Evolutionary conservation across 2,113 vertebrate genomes (phyloP).

Genomic region (Sterrhoptilus dennistouni): DNA sequence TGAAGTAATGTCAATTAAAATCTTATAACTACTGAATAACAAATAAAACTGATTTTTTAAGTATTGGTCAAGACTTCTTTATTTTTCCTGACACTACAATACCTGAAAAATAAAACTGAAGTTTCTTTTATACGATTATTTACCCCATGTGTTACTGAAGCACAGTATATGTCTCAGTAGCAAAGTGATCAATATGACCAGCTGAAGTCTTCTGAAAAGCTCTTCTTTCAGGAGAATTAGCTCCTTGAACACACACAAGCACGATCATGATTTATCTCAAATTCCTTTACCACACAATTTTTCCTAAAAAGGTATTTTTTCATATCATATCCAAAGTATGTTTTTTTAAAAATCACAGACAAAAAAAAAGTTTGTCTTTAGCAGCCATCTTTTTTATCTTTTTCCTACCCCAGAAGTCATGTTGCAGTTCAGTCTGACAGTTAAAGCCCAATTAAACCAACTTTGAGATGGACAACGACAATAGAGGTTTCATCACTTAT

Average conservation of each 20-base stretch:
- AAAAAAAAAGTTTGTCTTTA: not conserved
- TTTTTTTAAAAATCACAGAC: not conserved
- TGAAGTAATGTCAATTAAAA: not conserved
- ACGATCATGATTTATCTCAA: not conserved
- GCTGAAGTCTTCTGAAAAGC: not conserved
- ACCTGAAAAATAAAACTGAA: not conserved
- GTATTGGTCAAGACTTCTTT: not conserved
- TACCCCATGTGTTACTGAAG: not conserved
- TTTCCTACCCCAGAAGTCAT: not conserved
- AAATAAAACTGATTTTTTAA: not conserved
- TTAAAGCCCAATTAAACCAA: not conserved
- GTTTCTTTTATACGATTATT: not conserved
- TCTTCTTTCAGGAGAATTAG: not conserved
- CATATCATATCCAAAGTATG: not conserved
- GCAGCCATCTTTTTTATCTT: not conserved
- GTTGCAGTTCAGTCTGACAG: not conserved
- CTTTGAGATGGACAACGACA: not conserved
- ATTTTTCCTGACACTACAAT: not conserved
- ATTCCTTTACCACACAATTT: not conserved
- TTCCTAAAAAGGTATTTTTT: not conserved
- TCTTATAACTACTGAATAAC: not conserved
- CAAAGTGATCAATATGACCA: not conserved
- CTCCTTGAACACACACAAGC: not conserved
- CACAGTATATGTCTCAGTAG: not conserved
- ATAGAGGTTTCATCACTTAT: not conserved